Conservation (phyloP, 2,797 vertebrate genomes). For the Pitangus sulphuratus region DNA sequence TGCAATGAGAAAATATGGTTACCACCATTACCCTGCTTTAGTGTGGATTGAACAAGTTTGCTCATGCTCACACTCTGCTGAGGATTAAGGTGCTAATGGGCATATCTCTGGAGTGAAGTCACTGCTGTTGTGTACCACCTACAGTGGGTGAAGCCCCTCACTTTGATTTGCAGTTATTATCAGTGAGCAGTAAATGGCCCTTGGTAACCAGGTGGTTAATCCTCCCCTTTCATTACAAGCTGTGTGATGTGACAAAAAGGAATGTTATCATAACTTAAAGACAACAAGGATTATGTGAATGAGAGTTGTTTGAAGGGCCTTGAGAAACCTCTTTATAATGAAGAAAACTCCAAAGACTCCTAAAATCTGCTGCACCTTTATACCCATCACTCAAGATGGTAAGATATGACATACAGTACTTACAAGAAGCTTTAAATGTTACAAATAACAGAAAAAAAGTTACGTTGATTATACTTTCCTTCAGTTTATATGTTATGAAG, state of each 20-base stretch:
- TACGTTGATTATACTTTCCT: background rate
- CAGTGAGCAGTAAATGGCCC: slow-evolving; percentile 31
- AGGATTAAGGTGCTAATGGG: slow-evolving; percentile 1
- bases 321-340: slow-evolving; percentile 9
- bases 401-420: background rate
- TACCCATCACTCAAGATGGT: background rate
- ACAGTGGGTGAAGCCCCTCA: background rate
- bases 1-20: background rate
- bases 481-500: background rate
- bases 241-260: slow-evolving; percentile 60
- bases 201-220: slow-evolving; percentile 58
- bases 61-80: background rate
- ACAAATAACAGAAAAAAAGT: background rate
- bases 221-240: slow-evolving; percentile 50
- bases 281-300: slow-evolving; percentile 47
- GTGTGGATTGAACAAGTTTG: background rate
- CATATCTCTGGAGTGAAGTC: background rate
- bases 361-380: slow-evolving; percentile 10
- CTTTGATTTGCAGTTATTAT: background rate
- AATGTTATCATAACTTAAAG: slow-evolving; percentile 60
- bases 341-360: background rate
- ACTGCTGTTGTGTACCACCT: background rate
- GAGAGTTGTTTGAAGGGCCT: slow-evolving; percentile 36
- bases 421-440: background rate
- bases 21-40: background rate